Base-by-base conservation (phyloP, 2,888 invertebrate genomes). In the Neria commutata region DNA sequence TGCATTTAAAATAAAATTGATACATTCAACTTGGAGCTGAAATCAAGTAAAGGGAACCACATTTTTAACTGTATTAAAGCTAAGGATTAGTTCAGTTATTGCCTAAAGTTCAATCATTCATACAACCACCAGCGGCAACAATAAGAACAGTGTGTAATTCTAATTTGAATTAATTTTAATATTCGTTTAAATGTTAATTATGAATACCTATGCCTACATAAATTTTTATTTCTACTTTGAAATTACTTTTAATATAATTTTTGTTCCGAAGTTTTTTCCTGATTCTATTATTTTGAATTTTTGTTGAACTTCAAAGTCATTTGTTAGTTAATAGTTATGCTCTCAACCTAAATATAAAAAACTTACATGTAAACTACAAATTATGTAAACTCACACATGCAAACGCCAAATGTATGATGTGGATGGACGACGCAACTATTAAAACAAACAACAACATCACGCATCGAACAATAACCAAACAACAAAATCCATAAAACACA, bases 21-120 rank as follows among this genome's bases (percentile, higher is more conserved):
- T 63, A 67, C 73, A 70, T 72, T 67, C 75, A 77, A 77, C 77
- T 77, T 77, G 77, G 75, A 72, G 75, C 78, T 77, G 77, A 77
- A 76, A 75, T 75, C 74, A 74, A 75, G 72, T 73, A 71, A 72
- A 71, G 60, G 64, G 66, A 52, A 48, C 46, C 54, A 56, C 54
- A 63, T 34, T 45, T 21, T 45, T 51, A 54, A 54, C 25, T 52
- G 24, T 40, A 34, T 23, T 25, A 23, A 24, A 47, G 17, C 16
- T 17, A 52, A 23, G 37, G 24, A 4, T 19, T 23, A 52, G 16
- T 51, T 21, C 49, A 52, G 17, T 29, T 24, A 17, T n/a, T 48
- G 16, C 14, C 23, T 14, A 19, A 17, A 34, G 19, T 29, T n/a
- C n/a, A n/a, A n/a, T n/a, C n/a, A n/a, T n/a, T n/a, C n/a, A n/a